Conservation (phyloP, 2,797 vertebrate species). For the Picus viridis region DNA sequence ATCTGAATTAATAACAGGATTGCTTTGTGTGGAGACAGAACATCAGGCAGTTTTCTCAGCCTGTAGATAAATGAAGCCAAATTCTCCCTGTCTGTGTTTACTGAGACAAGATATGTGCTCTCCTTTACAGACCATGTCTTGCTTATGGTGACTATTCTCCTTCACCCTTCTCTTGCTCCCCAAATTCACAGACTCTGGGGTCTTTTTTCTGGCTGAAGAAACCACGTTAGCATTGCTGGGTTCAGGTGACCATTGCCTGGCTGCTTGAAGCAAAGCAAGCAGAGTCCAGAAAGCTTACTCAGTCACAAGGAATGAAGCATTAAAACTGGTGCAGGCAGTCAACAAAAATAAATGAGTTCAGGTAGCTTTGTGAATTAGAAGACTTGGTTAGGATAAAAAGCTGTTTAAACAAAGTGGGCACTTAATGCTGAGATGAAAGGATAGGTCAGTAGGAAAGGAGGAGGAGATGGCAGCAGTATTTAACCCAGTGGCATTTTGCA, state of each 20-base stretch:
- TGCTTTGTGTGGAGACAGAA: neutral
- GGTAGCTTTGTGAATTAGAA: constrained; percentile 12
- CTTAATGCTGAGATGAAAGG: constrained; percentile 12
- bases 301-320: neutral
- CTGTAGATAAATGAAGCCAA: neutral
- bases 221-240: neutral
- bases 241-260: neutral
- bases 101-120: neutral
- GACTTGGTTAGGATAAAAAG: constrained; percentile 2
- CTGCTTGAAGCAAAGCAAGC: neutral
- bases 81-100: neutral
- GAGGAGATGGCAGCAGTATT: neutral
- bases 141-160: neutral
- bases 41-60: neutral
- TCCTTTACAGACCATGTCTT: neutral
- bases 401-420: neutral
- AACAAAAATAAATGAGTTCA: constrained; percentile 6
- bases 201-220: neutral
- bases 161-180: neutral
- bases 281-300: neutral
- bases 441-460: neutral
- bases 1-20: neutral
- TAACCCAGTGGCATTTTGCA: neutral
- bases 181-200: neutral
- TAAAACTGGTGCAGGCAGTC: neutral